phyloP scores from a whole-genome alignment of 2,888 invertebrate genomes.

The Eledone cirrhosa region DNA sequence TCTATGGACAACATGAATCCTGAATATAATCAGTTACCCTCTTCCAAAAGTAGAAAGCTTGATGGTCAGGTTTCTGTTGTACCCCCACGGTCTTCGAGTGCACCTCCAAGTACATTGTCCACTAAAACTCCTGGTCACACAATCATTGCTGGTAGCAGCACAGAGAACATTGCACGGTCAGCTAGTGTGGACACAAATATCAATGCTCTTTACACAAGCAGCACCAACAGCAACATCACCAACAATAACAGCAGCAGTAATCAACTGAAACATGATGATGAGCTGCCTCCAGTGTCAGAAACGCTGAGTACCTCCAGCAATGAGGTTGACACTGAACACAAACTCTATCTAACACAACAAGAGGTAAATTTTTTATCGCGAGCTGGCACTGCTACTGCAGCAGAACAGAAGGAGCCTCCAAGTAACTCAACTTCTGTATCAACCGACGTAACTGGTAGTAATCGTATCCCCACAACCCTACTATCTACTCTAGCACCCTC shows the following conservation, averaged over 20 bases:
- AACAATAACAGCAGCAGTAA: conserved; percentile 31
- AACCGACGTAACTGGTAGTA: conserved; percentile 29
- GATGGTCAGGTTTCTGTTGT: conserved; percentile 37
- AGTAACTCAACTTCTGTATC: conserved; percentile 33
- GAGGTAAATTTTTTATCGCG: conserved; percentile 57
- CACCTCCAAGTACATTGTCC: conserved; percentile 50
- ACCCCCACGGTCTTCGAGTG: conserved; percentile 54
- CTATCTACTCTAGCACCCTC: not conserved
- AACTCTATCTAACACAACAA: conserved; percentile 38
- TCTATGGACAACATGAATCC: conserved; percentile 38
- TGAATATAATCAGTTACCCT: conserved; percentile 31
- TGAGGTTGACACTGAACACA: conserved; percentile 34
- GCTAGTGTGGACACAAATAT: conserved; percentile 52
- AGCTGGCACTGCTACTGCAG: conserved; percentile 57
- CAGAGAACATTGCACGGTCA: conserved; percentile 46
- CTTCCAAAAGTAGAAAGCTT: conserved; percentile 38
- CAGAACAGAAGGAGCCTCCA: conserved; percentile 48
- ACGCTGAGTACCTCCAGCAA: conserved; percentile 23
- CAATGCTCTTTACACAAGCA: conserved; percentile 32
- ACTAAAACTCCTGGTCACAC: conserved; percentile 34
- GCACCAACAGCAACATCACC: conserved; percentile 32
- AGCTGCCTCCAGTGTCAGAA: conserved; percentile 16
- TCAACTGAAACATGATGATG: conserved; percentile 36
- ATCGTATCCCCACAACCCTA: not conserved
- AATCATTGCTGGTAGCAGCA: conserved; percentile 24